Evolutionary conservation across 2,797 vertebrate species (phyloP), one percentile per base, ranked within the genome.

Genomic region (Centropyge bicolor): DNA sequence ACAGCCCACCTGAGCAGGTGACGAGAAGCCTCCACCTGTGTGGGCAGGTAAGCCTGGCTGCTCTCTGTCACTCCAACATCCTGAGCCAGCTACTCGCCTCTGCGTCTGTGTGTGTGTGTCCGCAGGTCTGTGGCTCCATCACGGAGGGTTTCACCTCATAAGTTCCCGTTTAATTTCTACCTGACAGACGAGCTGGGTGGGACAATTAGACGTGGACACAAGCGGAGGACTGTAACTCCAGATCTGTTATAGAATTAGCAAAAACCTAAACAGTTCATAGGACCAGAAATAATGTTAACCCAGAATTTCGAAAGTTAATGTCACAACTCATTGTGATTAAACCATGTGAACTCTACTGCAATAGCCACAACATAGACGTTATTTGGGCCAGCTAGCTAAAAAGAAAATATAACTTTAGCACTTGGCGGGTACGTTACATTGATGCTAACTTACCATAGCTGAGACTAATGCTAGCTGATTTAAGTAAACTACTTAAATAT

Each of bases 11-110:
- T 35, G 76, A 79, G 67, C 61, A 49, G 82, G 74, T 87, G 86
- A 91, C 86, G 89, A 90, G 78, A 6, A 36, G 81, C 70, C 65
- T 55, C 46, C 90, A 90, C 87, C 88, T 89, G 83, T 80, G 70
- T 74, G 76, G 65, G 83, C 86, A 88, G 88, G 85, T 83, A n/a
- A 78, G 74, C 49, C 69, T 41, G 67, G 1, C 54, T 38, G 64
- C 62, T 52, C 4, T 73, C 65, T 65, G 77, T 82, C 83, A 83
- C 82, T 59, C 9, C 64, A 41, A 48, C 51, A 80, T 66, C 70
- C 64, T 43, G 67, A 59, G 24, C 14, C 69, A 51, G 68, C 40
- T n/a, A 24, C 1, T 52, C 59, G 0, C 57, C 45, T 66, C 46
- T 52, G 51, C 19, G 74, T 43, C 8, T 48, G n/a, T 57, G 24